A percentile compares a stretch with the other conserved stretches of the same genome.
These are phyloP conservation scores for Loris lydekkerianus DNA, from an alignment of 2,797 vertebrate genomes.

Conservation along the genomic window DNA sequence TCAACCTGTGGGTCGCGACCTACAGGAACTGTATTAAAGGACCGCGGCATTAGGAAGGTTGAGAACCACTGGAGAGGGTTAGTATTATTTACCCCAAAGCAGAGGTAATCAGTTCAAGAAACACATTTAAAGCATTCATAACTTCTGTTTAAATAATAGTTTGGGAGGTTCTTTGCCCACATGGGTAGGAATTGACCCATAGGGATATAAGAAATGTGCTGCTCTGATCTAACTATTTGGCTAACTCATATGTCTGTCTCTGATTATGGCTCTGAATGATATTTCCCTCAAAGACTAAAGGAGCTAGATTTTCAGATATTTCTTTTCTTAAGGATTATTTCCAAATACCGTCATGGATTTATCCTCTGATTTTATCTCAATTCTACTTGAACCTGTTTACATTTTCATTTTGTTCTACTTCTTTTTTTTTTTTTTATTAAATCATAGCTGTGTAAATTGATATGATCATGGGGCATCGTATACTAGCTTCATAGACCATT, in stretches of 20 bases:
- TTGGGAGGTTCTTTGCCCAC: slow-evolving; percentile 44
- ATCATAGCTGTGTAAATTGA: too few relatives aligned
- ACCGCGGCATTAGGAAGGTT: too few relatives aligned
- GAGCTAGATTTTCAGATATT: slow-evolving; percentile 64
- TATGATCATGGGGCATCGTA: too few relatives aligned
- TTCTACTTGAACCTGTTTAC: slow-evolving; percentile 71
- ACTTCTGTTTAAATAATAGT: slow-evolving; percentile 50
- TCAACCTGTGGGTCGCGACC: too few relatives aligned
- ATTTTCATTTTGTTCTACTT: slow-evolving; percentile 69
- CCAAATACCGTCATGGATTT: slow-evolving; percentile 66
- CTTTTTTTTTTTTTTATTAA: not conserved
- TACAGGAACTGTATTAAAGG: too few relatives aligned
- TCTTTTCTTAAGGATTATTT: slow-evolving; percentile 70
- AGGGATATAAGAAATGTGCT: slow-evolving; percentile 51
- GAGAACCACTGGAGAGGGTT: not conserved
- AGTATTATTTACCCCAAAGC: slow-evolving; percentile 40
- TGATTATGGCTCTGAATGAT: slow-evolving; percentile 58
- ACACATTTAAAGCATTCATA: slow-evolving; percentile 49
- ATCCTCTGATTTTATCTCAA: slow-evolving; percentile 70
- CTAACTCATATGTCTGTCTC: slow-evolving; percentile 41
- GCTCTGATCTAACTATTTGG: slow-evolving; percentile 43
- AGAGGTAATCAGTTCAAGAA: slow-evolving; percentile 53
- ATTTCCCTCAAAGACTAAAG: slow-evolving; percentile 60
- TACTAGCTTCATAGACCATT: too few relatives aligned
- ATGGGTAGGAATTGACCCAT: slow-evolving; percentile 21